Evolutionary conservation across 2,797 vertebrate species (phyloP), one percentile per base, ranked within the genome.

Genomic region (Sus cebifrons): DNA sequence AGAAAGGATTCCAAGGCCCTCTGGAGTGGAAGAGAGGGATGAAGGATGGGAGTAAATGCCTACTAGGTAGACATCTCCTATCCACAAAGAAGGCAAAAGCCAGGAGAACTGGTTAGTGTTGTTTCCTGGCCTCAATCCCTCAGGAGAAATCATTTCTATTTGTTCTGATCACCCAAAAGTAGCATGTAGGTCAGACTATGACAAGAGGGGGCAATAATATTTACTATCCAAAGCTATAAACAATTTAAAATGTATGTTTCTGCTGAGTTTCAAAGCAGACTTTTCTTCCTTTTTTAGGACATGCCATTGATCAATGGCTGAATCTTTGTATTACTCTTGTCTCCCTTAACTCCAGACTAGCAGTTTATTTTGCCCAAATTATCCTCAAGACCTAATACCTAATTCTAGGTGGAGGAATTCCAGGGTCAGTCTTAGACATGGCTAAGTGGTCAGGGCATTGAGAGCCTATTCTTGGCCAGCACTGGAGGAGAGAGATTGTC

Each of bases 231-330:
- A 93, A 91, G 71, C 60, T 85, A 60, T 16, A 20, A 84, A 49
- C 23, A 92, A 68, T 82, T 86, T 91, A 29, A 56, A 77, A 65
- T 84, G 77, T 78, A 52, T 88, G 91, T 94, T 95, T 18, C 60
- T 73, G 27, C 36, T 73, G 32, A 83, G 16, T 65, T 17, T 68
- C 49, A 78, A 73, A 88, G 73, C 17, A 79, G 27, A 77, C 5
- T 74, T 83, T 86, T 36, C 32, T 13, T 75, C 65, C 44, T 15
- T 29, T 89, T 86, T 74, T 5, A 70, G 79, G 88, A 94, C 95
- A 94, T 85, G 12, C 17, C 49, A 27, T 44, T 60, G 60, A 60
- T 49, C 21, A 20, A 4, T 54, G 16, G 32, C 32, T 64, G 65
- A 13, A 67, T 93, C 62, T 81, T 56, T 32, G 5, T 18, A 23